Conservation (phyloP, 2,113 vertebrate species). For the Phrynocephalus versicolor region DNA sequence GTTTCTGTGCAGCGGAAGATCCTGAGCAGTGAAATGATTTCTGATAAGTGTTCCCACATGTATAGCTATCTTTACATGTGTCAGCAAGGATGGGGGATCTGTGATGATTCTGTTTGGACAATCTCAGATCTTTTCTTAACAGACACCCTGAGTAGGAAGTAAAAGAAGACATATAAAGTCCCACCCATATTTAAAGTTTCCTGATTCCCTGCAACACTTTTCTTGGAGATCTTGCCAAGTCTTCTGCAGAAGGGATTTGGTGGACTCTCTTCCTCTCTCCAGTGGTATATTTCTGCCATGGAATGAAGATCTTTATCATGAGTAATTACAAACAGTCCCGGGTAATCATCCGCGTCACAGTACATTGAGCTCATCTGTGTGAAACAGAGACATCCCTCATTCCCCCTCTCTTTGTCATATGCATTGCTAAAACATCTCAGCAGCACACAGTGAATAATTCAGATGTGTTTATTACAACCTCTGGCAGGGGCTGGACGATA, state of each 20-base stretch:
- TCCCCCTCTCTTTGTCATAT: slow-evolving; percentile 39
- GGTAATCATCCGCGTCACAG: slow-evolving; percentile 52
- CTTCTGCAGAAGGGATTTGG: not conserved
- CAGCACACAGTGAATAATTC: slow-evolving; percentile 62
- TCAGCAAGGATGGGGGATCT: not conserved
- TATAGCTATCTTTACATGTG: not conserved
- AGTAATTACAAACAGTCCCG: slow-evolving; percentile 50
- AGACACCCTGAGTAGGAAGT: not conserved
- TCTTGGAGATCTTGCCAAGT: not conserved
- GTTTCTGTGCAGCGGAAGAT: not conserved
- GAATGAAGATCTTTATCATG: slow-evolving; percentile 51
- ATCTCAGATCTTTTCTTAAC: not conserved
- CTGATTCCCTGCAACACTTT: not conserved
- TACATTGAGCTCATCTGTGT: slow-evolving; percentile 41
- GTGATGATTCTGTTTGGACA: not conserved
- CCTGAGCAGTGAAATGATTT: not conserved
- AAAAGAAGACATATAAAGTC: too few relatives aligned
- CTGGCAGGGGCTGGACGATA: slow-evolving; percentile 53
- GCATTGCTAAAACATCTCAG: slow-evolving; percentile 48
- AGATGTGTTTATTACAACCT: slow-evolving; percentile 63
- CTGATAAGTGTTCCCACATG: not conserved
- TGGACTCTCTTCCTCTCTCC: not conserved
- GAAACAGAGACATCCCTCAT: slow-evolving; percentile 57
- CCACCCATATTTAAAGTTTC: not conserved
- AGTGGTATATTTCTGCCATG: slow-evolving; percentile 17